A percentile compares a stretch with the other conserved stretches of the same genome.
These are phyloP conservation scores for Sesia apiformis DNA, from an alignment of 2,888 invertebrate genomes.

Conservation along the genomic window DNA sequence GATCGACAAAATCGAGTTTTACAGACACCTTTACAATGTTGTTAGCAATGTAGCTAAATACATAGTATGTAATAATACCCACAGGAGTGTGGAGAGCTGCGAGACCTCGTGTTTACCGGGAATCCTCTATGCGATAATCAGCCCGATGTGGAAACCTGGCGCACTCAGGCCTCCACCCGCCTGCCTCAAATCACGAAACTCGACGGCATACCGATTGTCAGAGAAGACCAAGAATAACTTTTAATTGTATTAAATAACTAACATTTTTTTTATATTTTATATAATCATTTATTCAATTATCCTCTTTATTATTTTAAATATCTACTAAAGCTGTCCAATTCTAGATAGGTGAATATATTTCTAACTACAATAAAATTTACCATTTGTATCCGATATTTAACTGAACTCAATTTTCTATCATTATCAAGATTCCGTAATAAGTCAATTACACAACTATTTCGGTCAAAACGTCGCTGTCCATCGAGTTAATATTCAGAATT, in stretches of 20 bases:
- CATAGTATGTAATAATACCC: neutral
- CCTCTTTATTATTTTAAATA: neutral
- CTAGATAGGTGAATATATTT: neutral
- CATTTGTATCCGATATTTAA: constrained; percentile 3
- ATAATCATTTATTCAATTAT: neutral
- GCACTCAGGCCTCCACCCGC: constrained; percentile 78
- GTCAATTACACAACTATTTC: constrained; percentile 31
- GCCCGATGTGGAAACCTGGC: constrained; percentile 79
- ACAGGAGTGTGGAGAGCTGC: constrained; percentile 76
- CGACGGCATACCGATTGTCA: constrained; percentile 85
- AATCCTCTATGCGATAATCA: constrained; percentile 84
- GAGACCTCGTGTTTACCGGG: constrained; percentile 87
- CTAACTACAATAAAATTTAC: neutral
- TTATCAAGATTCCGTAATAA: constrained; percentile 23
- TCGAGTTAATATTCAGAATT: constrained; percentile 26
- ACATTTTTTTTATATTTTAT: neutral
- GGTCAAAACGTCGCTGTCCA: constrained; percentile 21
- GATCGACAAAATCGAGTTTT: too few relatives aligned
- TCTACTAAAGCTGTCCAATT: neutral
- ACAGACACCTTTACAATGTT: too few relatives aligned
- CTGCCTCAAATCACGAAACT: constrained; percentile 84
- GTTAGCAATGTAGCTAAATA: too few relatives aligned
- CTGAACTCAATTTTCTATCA: constrained; percentile 19
- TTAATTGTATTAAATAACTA: neutral
- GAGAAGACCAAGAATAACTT: constrained; percentile 31